phyloP scores from a whole-genome alignment of 1,140 invertebrate species.

The Neoseiulus cucumeris region DNA sequence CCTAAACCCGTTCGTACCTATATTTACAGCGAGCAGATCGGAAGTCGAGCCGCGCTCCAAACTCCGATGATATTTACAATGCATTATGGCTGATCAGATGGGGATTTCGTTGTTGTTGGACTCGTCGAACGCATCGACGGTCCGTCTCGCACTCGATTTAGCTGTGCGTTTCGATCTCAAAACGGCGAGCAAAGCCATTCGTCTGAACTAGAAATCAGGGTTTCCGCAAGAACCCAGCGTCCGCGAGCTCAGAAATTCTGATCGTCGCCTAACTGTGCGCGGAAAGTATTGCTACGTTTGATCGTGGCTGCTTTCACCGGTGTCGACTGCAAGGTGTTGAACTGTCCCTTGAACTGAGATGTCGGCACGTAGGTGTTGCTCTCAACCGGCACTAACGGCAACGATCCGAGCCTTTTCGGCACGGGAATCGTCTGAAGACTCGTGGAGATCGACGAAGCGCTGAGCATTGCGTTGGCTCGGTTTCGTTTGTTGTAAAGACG shows the following conservation, averaged over 20 bases:
- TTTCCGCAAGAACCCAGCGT: too few species aligned
- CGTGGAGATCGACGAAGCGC: not conserved
- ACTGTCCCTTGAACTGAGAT: slow-evolving; percentile 16
- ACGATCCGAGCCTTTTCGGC: not conserved
- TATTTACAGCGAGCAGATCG: too few species aligned
- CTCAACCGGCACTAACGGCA: slow-evolving; percentile 17
- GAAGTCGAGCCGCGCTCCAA: too few species aligned
- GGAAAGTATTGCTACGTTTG: slow-evolving; percentile 17
- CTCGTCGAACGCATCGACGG: too few species aligned
- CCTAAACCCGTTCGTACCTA: too few species aligned
- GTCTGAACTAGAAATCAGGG: too few species aligned
- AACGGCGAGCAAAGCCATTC: too few species aligned
- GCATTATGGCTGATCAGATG: too few species aligned
- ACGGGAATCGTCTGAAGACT: not conserved
- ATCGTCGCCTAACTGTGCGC: slow-evolving; percentile 16
- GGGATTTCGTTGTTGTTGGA: too few species aligned
- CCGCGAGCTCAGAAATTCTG: slow-evolving; percentile 6
- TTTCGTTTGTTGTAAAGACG: not conserved
- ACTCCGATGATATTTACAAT: too few species aligned
- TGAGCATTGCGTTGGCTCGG: not conserved
- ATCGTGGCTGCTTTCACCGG: slow-evolving; percentile 17
- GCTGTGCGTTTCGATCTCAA: too few species aligned
- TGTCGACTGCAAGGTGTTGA: slow-evolving; percentile 6
- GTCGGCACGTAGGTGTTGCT: slow-evolving; percentile 17
- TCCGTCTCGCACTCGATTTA: too few species aligned